Base-by-base conservation (phyloP, 1,140 invertebrate genomes). In the Trichogramma pretiosum region DNA sequence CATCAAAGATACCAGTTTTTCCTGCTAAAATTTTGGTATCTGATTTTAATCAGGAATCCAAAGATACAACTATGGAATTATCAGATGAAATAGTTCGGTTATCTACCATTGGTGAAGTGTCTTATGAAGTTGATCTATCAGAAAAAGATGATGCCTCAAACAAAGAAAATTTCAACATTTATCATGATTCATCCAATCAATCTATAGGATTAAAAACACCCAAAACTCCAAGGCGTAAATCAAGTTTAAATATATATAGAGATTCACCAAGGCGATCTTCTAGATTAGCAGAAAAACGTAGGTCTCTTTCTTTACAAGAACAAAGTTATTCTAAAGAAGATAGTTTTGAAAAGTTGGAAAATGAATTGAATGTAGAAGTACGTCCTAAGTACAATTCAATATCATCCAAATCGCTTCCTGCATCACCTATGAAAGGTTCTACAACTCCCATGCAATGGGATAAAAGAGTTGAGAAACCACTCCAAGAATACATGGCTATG, bases 401-500 rank as follows among this genome's bases (percentile, higher is more conserved):
- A 17, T 30, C 40, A 3, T 48, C 48, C 5, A 45, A 39, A 16
- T 41, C 35, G 7, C 18, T 50, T 18, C 30, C 49, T 13, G 30
- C 44, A 3, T 46, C 47, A 7, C 34, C 49, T 13, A 44, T 32
- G 30, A 33, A 50, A 17, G n/a, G n/a, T n/a, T n/a, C n/a, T n/a
- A n/a, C n/a, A n/a, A 10, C 22, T 21, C 22, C 26, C 7, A 30
- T 41, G n/a, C 40, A 42, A 5, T 52, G 50, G 50, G 45, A 43
- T 16, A 52, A 50, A 7, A 50, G 41, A 3, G 35, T 41, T 7
- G 43, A 46, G 32, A 52, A 45, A 13, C 50, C 58, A 7, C 21
- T 61, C 1, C 48, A 51, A 16, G 62, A 62, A 46, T 64, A 63
- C 17, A 56, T 63, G 55, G 47, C 50, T 14, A 39, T 64, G 22